Conservation (phyloP, 2,888 invertebrate genomes). For the Drepanosiphum platanoidis region DNA sequence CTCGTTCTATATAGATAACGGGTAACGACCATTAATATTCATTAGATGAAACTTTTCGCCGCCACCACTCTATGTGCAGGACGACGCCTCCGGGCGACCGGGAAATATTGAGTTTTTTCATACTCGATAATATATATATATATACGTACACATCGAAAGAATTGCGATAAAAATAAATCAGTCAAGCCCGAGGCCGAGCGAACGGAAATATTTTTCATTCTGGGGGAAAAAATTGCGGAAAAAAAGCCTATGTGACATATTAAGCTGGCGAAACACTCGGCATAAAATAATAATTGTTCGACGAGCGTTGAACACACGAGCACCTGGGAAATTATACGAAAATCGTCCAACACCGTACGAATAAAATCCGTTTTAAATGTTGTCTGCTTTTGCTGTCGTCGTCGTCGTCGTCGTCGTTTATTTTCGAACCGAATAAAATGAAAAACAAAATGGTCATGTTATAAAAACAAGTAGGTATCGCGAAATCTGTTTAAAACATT, state of each 20-base stretch:
- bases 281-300: background rate
- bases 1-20: conserved; percentile 42
- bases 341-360: too few relatives aligned
- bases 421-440: too few relatives aligned
- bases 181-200: conserved; percentile 22
- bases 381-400: too few relatives aligned
- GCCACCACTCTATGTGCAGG: conserved; percentile 40
- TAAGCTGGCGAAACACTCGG: background rate
- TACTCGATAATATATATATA: conserved; percentile 31
- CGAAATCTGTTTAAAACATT: conserved; percentile 31
- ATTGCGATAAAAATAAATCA: conserved; percentile 50
- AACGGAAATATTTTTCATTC: conserved; percentile 44
- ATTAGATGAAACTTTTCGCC: conserved; percentile 54
- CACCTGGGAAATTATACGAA: too few relatives aligned
- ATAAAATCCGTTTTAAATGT: too few relatives aligned
- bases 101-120: conserved; percentile 55
- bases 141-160: conserved; percentile 9
- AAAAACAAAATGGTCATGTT: background rate
- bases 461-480: background rate
- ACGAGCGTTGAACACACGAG: background rate
- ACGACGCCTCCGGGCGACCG: conserved; percentile 25
- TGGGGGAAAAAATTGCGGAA: background rate
- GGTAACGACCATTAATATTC: conserved; percentile 59
- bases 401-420: too few relatives aligned
- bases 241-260: conserved; percentile 18